Conservation (phyloP, 2,888 invertebrate genomes). For the Temnothorax ravouxi region DNA sequence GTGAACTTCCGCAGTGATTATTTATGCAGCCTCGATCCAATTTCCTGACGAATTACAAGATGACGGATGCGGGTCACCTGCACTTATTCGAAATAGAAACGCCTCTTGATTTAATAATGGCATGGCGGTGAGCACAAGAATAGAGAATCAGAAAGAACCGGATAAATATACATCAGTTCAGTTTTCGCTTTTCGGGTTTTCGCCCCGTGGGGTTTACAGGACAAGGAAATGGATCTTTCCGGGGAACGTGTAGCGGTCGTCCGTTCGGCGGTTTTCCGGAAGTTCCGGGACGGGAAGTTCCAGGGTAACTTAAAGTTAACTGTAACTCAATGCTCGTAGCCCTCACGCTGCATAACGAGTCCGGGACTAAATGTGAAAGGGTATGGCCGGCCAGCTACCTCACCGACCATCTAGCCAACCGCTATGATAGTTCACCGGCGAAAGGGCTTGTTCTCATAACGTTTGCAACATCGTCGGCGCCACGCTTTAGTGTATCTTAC, state of each 20-base stretch:
- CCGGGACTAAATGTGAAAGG: slow-evolving; percentile 64
- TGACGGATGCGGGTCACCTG: not conserved
- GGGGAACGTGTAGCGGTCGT: slow-evolving; percentile 56
- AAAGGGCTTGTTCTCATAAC: slow-evolving; percentile 61
- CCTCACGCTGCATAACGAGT: slow-evolving; percentile 66
- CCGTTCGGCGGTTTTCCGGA: slow-evolving; percentile 70
- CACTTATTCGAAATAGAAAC: not conserved
- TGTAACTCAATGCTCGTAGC: slow-evolving; percentile 70
- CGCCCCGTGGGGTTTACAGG: slow-evolving; percentile 36
- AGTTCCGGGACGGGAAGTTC: slow-evolving; percentile 77
- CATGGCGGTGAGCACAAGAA: not conserved
- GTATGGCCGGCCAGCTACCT: slow-evolving; percentile 41
- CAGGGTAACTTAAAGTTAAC: slow-evolving; percentile 74
- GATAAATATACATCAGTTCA: slow-evolving; percentile 13
- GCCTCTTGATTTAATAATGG: slow-evolving; percentile 2
- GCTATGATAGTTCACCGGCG: slow-evolving; percentile 38
- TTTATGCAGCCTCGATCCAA: not conserved
- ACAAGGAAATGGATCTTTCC: slow-evolving; percentile 53
- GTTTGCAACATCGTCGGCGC: slow-evolving; percentile 45
- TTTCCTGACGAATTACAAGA: not conserved
- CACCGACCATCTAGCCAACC: slow-evolving; percentile 38
- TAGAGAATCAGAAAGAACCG: not conserved
- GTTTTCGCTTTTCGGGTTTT: slow-evolving; percentile 37
- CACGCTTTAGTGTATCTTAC: slow-evolving; percentile 41
- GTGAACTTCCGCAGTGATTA: not conserved